Evolutionary conservation across 2,888 invertebrate species (phyloP).

Genomic region (Calephelis perditalis): DNA sequence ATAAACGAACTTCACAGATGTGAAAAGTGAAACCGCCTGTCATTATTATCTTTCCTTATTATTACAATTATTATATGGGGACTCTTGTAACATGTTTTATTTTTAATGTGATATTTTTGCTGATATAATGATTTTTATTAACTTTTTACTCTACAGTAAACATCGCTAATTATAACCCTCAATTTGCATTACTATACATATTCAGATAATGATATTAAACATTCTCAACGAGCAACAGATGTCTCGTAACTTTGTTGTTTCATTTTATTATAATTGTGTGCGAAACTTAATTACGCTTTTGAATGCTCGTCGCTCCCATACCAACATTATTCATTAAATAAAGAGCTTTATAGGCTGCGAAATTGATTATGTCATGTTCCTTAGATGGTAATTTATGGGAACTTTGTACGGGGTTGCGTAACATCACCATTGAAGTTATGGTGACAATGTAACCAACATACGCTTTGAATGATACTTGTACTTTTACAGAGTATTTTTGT

Average conservation of each 20-base stretch:
- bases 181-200: not conserved
- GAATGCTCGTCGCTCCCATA: conserved; percentile 29
- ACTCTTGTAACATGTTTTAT: too few species aligned
- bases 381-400: conserved; percentile 20
- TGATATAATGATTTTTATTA: too few species aligned
- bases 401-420: conserved; percentile 15
- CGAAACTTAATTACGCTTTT: conserved; percentile 37
- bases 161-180: too few species aligned
- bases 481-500: too few species aligned
- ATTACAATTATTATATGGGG: too few species aligned
- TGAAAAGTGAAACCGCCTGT: too few species aligned
- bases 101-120: too few species aligned
- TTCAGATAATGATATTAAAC: conserved; percentile 31
- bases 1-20: too few species aligned
- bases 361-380: conserved; percentile 36
- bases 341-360: conserved; percentile 33
- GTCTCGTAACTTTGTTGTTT: conserved; percentile 35
- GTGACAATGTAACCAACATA: too few species aligned
- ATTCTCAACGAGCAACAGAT: conserved; percentile 35
- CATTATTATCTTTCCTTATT: too few species aligned
- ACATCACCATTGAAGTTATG: not conserved
- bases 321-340: conserved; percentile 36
- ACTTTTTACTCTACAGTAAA: too few species aligned
- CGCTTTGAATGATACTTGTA: too few species aligned
- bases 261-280: conserved; percentile 31